A percentile compares a stretch with the other conserved stretches of the same genome.
Conservation (phyloP, 1,140 invertebrate species). For the Stegodyphus mimosarum region DNA sequence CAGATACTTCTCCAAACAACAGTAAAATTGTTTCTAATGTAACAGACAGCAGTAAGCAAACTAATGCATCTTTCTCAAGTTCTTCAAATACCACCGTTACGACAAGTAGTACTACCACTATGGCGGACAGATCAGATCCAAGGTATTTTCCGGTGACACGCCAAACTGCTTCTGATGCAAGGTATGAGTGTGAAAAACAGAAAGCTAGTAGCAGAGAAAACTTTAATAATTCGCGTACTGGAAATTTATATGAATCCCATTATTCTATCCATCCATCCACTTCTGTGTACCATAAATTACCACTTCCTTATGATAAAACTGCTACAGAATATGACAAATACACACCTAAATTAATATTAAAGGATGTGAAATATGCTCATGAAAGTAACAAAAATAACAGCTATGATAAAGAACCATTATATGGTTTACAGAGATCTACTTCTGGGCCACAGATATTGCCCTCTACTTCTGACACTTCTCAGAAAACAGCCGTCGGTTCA, state of each 20-base stretch:
- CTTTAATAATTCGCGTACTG: neutral
- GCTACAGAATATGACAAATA: slow-evolving; percentile 30
- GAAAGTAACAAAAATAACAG: slow-evolving; percentile 8
- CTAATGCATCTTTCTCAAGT: neutral
- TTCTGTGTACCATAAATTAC: slow-evolving; percentile 37
- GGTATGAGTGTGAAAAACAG: slow-evolving; percentile 46
- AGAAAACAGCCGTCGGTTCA: neutral
- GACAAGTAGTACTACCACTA: neutral
- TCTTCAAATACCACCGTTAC: slow-evolving; percentile 12
- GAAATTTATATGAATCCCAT: slow-evolving; percentile 34
- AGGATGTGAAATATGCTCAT: slow-evolving; percentile 26
- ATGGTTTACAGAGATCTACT: slow-evolving; percentile 42
- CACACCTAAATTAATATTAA: neutral
- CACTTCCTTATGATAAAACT: slow-evolving; percentile 35
- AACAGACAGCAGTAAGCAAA: slow-evolving; percentile 5
- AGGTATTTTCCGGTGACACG: slow-evolving; percentile 53
- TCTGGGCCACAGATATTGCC: slow-evolving; percentile 48
- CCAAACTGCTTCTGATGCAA: slow-evolving; percentile 52
- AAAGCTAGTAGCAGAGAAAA: slow-evolving; percentile 33
- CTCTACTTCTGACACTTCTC: neutral
- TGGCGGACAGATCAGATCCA: slow-evolving; percentile 42
- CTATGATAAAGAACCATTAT: slow-evolving; percentile 36
- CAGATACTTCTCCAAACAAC: slow-evolving; percentile 2
- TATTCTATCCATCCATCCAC: slow-evolving; percentile 18
- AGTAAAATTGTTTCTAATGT: slow-evolving; percentile 5